Evolutionary conservation across 2,113 vertebrate species (phyloP).

Genomic region (Panthera leo): DNA sequence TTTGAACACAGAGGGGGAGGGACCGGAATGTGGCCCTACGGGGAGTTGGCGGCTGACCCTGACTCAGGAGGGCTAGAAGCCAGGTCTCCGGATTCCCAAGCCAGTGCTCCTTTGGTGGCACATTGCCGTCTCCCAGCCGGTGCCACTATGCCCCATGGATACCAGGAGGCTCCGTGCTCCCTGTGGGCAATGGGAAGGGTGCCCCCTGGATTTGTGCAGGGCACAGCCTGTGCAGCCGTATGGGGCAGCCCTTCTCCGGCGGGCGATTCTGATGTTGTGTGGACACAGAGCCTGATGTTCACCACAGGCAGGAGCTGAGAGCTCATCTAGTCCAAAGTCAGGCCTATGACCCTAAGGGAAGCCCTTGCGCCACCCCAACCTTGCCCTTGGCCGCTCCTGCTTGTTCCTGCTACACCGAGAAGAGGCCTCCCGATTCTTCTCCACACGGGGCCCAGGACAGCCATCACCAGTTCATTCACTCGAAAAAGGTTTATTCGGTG

Average conservation of each 20-base stretch:
- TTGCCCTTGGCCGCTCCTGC: not conserved
- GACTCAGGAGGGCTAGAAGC: not conserved
- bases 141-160: accelerated
- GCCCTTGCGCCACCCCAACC: too few species aligned
- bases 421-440: not conserved
- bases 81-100: not conserved
- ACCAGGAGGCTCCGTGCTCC: accelerated
- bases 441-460: not conserved
- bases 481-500: not conserved
- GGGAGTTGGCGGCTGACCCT: accelerated
- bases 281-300: not conserved
- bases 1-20: not conserved
- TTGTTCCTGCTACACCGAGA: not conserved
- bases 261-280: not conserved
- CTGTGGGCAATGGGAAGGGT: accelerated
- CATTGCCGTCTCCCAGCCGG: not conserved
- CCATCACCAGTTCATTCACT: not conserved
- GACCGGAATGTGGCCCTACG: too few species aligned
- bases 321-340: not conserved
- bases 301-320: accelerated
- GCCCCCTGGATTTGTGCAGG: not conserved
- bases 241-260: not conserved
- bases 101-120: not conserved
- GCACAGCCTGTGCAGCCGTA: not conserved
- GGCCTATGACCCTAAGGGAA: accelerated